phyloP scores from a whole-genome alignment of 1,140 invertebrate genomes.

The Dendroctonus ponderosae region DNA sequence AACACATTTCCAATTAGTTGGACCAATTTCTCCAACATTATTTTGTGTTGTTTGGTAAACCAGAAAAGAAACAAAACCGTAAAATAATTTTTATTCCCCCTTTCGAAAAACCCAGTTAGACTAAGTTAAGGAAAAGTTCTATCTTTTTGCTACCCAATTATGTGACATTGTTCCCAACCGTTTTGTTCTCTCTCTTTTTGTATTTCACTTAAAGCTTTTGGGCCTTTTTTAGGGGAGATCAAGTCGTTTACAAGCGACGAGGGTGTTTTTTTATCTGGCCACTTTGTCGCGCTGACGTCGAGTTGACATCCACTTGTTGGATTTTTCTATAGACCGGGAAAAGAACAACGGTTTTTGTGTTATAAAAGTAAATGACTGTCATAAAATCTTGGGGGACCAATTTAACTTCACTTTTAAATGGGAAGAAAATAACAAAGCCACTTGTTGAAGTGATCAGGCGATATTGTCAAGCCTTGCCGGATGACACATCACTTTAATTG shows the following conservation, averaged over 20 bases:
- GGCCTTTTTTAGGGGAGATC: conserved; percentile 39
- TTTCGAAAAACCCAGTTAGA: conserved; percentile 20
- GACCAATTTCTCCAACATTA: no score
- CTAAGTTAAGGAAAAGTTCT: conserved; percentile 20
- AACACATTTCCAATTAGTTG: no score
- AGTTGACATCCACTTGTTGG: conserved; percentile 51
- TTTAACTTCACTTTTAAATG: conserved; percentile 21
- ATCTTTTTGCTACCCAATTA: conserved; percentile 34
- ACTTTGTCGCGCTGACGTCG: conserved; percentile 48
- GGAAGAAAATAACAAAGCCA: conserved; percentile 21
- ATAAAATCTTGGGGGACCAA: conserved; percentile 33
- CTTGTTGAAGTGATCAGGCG: conserved; percentile 30
- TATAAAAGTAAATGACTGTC: conserved; percentile 42
- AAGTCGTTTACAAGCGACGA: conserved; percentile 48
- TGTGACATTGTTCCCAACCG: conserved; percentile 30
- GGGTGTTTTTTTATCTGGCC: conserved; percentile 51
- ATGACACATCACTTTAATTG: conserved; percentile 30
- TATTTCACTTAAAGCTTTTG: conserved; percentile 38
- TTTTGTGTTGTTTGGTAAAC: no score
- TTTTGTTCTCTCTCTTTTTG: conserved; percentile 36
- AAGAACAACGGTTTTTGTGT: conserved; percentile 40
- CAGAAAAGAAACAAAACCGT: not conserved
- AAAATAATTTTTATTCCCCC: conserved; percentile 24
- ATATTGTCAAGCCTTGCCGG: conserved; percentile 20
- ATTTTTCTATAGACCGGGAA: conserved; percentile 41